Base-by-base conservation (phyloP, 2,113 vertebrate species). In the Lampris megalopsis region DNA sequence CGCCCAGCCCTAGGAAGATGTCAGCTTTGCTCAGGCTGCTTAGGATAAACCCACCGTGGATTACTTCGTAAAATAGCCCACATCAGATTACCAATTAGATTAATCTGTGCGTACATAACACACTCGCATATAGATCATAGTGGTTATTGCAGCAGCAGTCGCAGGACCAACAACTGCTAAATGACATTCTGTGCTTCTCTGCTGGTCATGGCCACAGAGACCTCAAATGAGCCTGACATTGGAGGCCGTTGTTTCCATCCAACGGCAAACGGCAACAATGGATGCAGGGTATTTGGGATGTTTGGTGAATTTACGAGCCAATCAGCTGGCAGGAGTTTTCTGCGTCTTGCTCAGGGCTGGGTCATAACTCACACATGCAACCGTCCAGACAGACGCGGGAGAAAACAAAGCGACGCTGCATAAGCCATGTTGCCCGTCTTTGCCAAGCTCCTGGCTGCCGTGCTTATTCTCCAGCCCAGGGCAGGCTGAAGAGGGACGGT, bases 241-340 rank as follows among this genome's bases (percentile, higher is more conserved):
- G 47, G 36, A 4, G 68, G 54, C 8, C 41, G 79, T 80, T 89
- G 74, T 79, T 86, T 81, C 75, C 73, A 43, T 85, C 80, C 81
- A 78, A 80, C 77, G 66, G 58, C 73, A 74, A 79, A 75, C 68
- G 56, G 68, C 79, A 24, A 73, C 81, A 86, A 73, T 88, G 70
- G 74, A 83, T 68, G 71, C 75, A 65, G 61, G 69, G 60, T 58
- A 54, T 54, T 38, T 45, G 58, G 70, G 60, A 38, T 75, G 80
- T 66, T 40, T 58, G 0, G 6, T 80, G 75, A 86, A 92, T 91
- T 90, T 91, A 92, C 79, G 89, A 90, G 88, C 82, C 84, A 88
- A 85, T 89, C 88, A 79, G 71, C 71, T 35, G 80, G 74, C 89
- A 91, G 84, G 90, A 90, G 88, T 91, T 91, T 89, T 85, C 75